Evolutionary conservation across 2,888 invertebrate species (phyloP).

Genomic region (Drosophila birchii): DNA sequence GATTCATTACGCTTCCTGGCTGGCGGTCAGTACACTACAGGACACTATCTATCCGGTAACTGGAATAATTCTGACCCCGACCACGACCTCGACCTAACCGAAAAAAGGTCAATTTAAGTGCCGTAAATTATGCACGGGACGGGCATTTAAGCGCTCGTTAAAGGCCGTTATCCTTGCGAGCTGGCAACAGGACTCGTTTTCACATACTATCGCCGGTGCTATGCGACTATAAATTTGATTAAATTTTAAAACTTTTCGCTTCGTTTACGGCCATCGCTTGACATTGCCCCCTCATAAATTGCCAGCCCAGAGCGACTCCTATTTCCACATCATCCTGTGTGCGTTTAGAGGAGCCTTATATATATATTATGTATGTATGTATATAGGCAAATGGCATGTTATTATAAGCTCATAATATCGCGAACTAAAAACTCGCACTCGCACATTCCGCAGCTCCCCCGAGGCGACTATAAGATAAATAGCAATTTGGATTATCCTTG

Average conservation of each 20-base stretch:
- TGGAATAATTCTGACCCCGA: not conserved
- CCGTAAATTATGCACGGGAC: conserved; percentile 62
- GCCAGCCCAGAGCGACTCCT: not conserved
- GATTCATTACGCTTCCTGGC: conserved; percentile 18
- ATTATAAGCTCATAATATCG: conserved; percentile 29
- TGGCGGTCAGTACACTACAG: not conserved
- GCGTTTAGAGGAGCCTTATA: not conserved
- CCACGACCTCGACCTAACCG: not conserved
- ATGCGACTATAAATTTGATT: conserved; percentile 65
- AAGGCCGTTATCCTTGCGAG: conserved; percentile 42
- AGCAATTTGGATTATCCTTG: conserved; percentile 17
- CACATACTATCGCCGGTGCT: conserved; percentile 29
- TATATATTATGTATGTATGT: no score
- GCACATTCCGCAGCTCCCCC: not conserved
- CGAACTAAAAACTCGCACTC: conserved; percentile 2
- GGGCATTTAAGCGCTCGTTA: conserved; percentile 64
- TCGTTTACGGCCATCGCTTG: conserved; percentile 47
- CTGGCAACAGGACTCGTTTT: conserved; percentile 29
- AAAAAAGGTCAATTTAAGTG: conserved; percentile 67
- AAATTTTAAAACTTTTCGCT: conserved; percentile 44
- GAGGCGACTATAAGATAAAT: conserved; percentile 5
- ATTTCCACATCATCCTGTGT: no score
- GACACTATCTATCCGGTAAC: conserved; percentile 1
- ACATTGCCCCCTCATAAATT: conserved; percentile 59
- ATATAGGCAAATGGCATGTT: conserved; percentile 9